Percentiles rank a stretch among this genome's conserved stretches.
Conservation (phyloP, 2,113 vertebrate species). For the Etia nguti region DNA sequence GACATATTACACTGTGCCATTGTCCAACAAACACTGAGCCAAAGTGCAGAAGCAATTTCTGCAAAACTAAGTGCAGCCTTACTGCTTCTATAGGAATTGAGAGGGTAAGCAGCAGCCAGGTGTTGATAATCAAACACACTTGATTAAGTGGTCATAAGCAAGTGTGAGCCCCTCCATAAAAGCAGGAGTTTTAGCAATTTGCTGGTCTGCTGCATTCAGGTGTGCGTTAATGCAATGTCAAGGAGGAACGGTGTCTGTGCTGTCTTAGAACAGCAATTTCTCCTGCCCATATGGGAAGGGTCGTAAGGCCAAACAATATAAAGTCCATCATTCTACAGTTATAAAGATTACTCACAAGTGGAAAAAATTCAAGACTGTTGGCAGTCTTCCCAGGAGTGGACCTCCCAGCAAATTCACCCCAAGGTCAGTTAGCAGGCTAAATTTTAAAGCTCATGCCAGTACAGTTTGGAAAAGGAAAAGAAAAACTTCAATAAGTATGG, state of each 20-base stretch:
- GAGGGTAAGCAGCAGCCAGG: neutral
- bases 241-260: neutral
- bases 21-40: no score
- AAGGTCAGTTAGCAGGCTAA: neutral
- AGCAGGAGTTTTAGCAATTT: neutral
- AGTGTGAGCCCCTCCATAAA: neutral
- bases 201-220: neutral
- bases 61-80: neutral
- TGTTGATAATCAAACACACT: neutral
- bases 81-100: neutral
- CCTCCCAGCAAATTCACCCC: neutral
- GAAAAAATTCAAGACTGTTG: neutral
- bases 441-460: neutral
- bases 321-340: neutral
- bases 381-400: neutral
- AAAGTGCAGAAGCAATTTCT: neutral
- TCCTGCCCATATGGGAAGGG: neutral
- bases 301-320: neutral
- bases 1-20: neutral
- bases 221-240: neutral
- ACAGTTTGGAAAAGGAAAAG: neutral
- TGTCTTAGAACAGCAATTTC: neutral
- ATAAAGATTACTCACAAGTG: neutral
- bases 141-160: neutral
- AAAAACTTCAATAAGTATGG: neutral